These are phyloP conservation scores for Mus caroli DNA, from an alignment of 2,797 vertebrate genomes.

Conservation along the genomic window DNA sequence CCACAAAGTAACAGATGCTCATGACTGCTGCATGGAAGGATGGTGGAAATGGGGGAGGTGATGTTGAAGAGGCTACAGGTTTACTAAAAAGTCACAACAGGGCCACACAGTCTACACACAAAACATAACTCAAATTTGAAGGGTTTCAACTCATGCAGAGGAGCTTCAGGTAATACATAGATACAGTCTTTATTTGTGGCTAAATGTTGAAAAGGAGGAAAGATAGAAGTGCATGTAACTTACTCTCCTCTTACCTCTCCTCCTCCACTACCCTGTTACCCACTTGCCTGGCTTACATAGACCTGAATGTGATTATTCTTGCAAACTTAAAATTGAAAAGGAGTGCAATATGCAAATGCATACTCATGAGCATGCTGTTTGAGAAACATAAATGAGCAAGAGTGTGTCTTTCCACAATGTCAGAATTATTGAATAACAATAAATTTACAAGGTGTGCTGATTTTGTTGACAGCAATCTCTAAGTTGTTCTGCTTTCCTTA, in stretches of 20 bases:
- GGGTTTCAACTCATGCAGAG: background rate
- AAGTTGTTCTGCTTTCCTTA: background rate
- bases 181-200: background rate
- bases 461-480: background rate
- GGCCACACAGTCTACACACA: background rate
- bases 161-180: background rate
- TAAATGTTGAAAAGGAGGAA: background rate
- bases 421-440: background rate
- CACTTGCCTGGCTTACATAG: background rate
- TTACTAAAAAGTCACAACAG: background rate
- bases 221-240: background rate
- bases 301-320: background rate
- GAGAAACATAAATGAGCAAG: background rate
- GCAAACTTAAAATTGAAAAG: background rate
- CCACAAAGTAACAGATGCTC: background rate
- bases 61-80: background rate
- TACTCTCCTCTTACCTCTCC: conserved; percentile 22
- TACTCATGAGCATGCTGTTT: background rate
- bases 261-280: background rate
- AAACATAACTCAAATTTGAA: background rate
- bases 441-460: background rate
- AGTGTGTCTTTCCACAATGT: background rate
- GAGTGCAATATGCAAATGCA: background rate
- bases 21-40: background rate
- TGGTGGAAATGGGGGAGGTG: background rate